Base-by-base conservation (phyloP, 2,888 invertebrate species). In the Microplitis manilae region DNA sequence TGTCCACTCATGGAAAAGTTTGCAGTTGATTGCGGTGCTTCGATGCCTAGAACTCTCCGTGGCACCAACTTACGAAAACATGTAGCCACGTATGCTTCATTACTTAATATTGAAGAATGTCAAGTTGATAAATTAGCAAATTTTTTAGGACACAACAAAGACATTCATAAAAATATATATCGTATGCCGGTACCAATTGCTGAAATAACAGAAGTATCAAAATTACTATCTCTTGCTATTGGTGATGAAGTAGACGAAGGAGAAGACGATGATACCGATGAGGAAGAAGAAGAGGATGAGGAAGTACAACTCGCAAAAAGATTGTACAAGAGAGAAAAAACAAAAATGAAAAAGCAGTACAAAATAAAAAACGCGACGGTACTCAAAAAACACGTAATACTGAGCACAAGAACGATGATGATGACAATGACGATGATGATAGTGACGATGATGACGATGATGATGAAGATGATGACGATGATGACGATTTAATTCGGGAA, bases 211-310 rank as follows among this genome's bases (percentile, higher is more conserved):
- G 76, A 67, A 13, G 73, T 78, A 15, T 69, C 77, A 15, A 74
- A 75, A 50, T 39, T 77, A 13, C 61, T 77, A 9, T n/a, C 41
- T 41, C 15, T 13, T 20, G 75, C 70, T n/a, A 65, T 71, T 17
- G 72, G 7, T 38, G 39, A 83, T 82, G 81, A 84, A 77, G 81
- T 83, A 82, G 77, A 83, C 77, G 75, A 84, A 83, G 15, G 83
- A 78, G 73, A 80, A n/a, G 67, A 40, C 13, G 1, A 13, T 39
- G 38, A 68, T 68, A 17, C n/a, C 9, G 8, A 62, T 1, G 15
- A 62, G 13, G 15, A 62, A 62, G 6, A 62, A 62, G 17, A n/a
- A 1, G 62, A 62, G 15, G 6, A 17, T 62, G 62, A 62, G 17
- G 15, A 62, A 15, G 8, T 15, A 17, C n/a, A 62, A 9, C 41